These are phyloP conservation scores for Bacillus rossius DNA, from an alignment of 1,140 invertebrate genomes.

Conservation along the genomic window DNA sequence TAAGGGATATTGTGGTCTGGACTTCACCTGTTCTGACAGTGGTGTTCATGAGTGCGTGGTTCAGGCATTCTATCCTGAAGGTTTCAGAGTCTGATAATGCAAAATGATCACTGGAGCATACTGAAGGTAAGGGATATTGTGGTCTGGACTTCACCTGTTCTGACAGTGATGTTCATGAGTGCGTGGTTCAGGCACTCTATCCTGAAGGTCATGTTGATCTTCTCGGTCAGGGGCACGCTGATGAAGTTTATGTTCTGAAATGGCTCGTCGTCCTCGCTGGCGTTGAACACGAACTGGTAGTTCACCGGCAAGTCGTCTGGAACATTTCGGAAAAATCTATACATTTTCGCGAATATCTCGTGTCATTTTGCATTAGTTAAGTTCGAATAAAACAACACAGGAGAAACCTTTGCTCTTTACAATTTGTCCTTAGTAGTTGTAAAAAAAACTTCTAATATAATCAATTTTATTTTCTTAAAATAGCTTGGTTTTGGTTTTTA, in stretches of 20 bases:
- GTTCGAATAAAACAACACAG: too few species aligned
- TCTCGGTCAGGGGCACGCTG: constrained; percentile 83
- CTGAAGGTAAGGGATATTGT: too few species aligned
- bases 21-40: constrained; percentile 71
- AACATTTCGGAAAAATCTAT: too few species aligned
- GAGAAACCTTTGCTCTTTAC: too few species aligned
- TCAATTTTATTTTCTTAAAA: too few species aligned
- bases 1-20: background rate
- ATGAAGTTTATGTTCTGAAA: constrained; percentile 94
- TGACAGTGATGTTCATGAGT: constrained; percentile 90
- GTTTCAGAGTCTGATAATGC: too few species aligned
- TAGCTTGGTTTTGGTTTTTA: too few species aligned
- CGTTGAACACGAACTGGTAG: constrained; percentile 96
- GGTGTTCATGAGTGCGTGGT: constrained; percentile 89
- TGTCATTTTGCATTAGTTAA: too few species aligned
- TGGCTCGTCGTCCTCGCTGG: constrained; percentile 86
- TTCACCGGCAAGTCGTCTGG: constrained; percentile 92
- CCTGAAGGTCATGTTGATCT: constrained; percentile 92
- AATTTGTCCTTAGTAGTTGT: too few species aligned
- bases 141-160: constrained; percentile 53
- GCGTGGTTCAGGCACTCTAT: constrained; percentile 88
- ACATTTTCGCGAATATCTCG: too few species aligned
- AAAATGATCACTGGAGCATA: too few species aligned
- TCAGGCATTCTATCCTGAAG: constrained; percentile 89
- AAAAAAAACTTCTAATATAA: too few species aligned